Evolutionary conservation across 2,888 invertebrate genomes (phyloP), one percentile per base, ranked within the genome.

Genomic region (Parthenolecanium corni): DNA sequence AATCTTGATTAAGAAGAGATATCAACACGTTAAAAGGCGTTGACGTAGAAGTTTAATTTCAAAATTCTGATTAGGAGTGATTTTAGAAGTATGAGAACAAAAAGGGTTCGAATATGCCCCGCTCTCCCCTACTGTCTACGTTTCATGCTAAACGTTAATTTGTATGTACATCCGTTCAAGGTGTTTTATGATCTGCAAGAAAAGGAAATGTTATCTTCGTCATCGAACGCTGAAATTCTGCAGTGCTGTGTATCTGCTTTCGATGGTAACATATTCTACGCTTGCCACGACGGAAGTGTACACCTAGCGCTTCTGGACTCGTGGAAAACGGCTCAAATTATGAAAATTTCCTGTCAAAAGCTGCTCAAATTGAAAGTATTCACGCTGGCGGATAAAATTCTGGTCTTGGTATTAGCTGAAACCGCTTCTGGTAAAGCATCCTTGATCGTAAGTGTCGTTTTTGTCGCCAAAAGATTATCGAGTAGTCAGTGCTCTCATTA

Each of bases 331-430:
- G 23, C 21, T 21, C 23, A 20, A 36, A 38, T 38, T 6, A 4
- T 38, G 14, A 36, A 23, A 23, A 23, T 23, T 14, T 12, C 16
- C n/a, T 61, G 51, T 16, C 5, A n/a, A 12, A 24, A 16, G 25
- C 21, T 61, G 20, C 18, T 12, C 1, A 61, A 36, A 20, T 12
- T 61, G 18, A 61, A 61, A n/a, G n/a, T 52, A n/a, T 61, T 51
- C 25, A 20, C 14, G 2, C 1, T 23, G 4, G 16, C 9, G 2
- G 21, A 40, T 49, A 21, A 24, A 12, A 21, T 36, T 16, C 21
- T 25, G 24, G 21, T 61, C n/a, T 2, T 61, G 44, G 14, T 56
- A 14, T 23, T 56, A 20, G 54, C 40, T 3, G 54, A 56, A 44
- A 44, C n/a, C 9, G 20, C 1, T 3, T 18, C 52, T 20, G 18